phyloP scores from a whole-genome alignment of 2,888 invertebrate genomes.

The Latrodectus hesperus region DNA sequence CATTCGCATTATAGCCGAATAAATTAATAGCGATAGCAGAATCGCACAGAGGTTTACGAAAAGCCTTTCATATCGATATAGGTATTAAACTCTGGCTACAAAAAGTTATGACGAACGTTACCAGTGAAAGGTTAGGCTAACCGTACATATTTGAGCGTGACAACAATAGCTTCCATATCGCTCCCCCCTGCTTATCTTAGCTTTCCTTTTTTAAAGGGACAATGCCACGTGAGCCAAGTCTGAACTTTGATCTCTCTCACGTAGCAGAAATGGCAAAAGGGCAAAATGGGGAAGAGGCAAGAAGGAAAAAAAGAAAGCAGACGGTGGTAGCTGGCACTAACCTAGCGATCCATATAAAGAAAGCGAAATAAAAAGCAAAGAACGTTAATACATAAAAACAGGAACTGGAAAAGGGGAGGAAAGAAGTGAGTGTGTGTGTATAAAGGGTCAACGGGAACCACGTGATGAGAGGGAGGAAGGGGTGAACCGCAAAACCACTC shows the following conservation, averaged over 20 bases:
- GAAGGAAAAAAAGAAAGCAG: slow-evolving; percentile 10
- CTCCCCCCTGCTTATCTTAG: too few relatives aligned
- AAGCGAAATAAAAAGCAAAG: background rate
- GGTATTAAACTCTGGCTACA: too few relatives aligned
- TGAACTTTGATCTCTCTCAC: slow-evolving; percentile 57
- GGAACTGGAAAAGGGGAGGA: slow-evolving; percentile 20
- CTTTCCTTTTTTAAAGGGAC: slow-evolving; percentile 12
- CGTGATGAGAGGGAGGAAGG: background rate
- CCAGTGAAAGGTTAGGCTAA: background rate
- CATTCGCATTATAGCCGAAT: too few relatives aligned
- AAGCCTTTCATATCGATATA: too few relatives aligned
- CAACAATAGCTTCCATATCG: slow-evolving; percentile 36
- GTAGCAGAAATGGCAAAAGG: slow-evolving; percentile 17
- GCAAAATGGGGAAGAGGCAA: background rate
- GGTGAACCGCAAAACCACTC: slow-evolving; percentile 55
- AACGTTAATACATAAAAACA: slow-evolving; percentile 3
- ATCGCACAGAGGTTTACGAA: too few relatives aligned
- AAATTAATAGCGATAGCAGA: too few relatives aligned
- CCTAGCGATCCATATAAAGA: background rate
- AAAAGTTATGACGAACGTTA: too few relatives aligned
- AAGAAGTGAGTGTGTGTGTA: slow-evolving; percentile 30
- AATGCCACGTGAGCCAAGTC: slow-evolving; percentile 46
- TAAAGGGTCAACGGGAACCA: slow-evolving; percentile 59
- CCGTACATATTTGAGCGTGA: background rate
- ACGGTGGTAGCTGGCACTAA: slow-evolving; percentile 6